A percentile compares a stretch with the other conserved stretches of the same genome.
These are phyloP conservation scores for Maniola hyperantus DNA, from an alignment of 2,888 invertebrate species.

Conservation along the genomic window DNA sequence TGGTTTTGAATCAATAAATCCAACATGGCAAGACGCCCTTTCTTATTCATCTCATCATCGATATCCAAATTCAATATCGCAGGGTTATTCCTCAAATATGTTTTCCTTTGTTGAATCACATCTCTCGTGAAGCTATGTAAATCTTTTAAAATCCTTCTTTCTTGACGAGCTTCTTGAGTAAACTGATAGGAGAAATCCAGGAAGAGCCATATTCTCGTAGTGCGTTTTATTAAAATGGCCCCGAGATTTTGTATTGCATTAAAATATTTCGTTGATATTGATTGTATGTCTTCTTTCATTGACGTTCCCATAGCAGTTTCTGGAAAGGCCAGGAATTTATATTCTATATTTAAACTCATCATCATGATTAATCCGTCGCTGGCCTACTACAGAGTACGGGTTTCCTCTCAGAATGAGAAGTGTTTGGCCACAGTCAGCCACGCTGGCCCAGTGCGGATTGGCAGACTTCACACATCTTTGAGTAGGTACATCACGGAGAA, in stretches of 20 bases:
- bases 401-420: background rate
- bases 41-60: slow-evolving; percentile 37
- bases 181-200: slow-evolving; percentile 29
- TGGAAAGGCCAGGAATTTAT: slow-evolving; percentile 29
- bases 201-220: slow-evolving; percentile 32
- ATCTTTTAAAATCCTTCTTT: slow-evolving; percentile 54
- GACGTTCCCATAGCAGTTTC: slow-evolving; percentile 82
- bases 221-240: slow-evolving; percentile 26
- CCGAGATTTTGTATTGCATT: slow-evolving; percentile 61
- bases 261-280: slow-evolving; percentile 68
- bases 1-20: slow-evolving; percentile 84
- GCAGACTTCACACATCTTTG: no score
- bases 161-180: slow-evolving; percentile 18
- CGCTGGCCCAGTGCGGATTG: no score
- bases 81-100: slow-evolving; percentile 42
- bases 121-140: slow-evolving; percentile 77
- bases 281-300: slow-evolving; percentile 56
- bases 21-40: slow-evolving; percentile 78
- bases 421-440: no score
- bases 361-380: no score
- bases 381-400: background rate
- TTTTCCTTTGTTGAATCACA: slow-evolving; percentile 69
- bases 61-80: slow-evolving; percentile 23
- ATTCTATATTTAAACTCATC: background rate
- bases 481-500: no score